Evolutionary conservation across 2,113 vertebrate species (phyloP).

Genomic region (Oncorhynchus tshawytscha): DNA sequence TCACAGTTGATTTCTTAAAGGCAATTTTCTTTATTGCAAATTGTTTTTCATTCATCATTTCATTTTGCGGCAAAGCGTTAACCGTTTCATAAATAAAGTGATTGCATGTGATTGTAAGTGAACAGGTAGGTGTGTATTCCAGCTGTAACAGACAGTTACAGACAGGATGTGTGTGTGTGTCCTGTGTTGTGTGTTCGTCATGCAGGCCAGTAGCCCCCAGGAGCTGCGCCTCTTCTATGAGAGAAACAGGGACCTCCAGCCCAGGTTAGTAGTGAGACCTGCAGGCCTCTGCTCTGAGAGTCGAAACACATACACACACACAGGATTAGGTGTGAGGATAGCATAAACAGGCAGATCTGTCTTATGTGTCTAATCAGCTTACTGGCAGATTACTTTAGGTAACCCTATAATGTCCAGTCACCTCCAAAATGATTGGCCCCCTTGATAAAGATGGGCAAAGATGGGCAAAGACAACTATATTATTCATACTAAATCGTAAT

Average conservation of each 20-base stretch:
- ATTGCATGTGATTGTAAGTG: background rate
- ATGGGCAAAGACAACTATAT: too few relatives aligned
- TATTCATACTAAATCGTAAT: too few relatives aligned
- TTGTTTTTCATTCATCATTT: too few relatives aligned
- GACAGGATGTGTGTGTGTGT: too few relatives aligned
- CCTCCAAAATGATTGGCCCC: too few relatives aligned
- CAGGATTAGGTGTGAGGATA: background rate
- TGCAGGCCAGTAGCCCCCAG: conserved; percentile 5
- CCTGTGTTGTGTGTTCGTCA: background rate
- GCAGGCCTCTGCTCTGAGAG: background rate
- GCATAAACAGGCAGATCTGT: background rate
- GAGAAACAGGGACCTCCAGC: background rate
- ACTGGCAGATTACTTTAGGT: background rate
- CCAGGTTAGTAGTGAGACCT: conserved; percentile 1
- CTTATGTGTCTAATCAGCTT: background rate
- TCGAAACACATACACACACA: background rate
- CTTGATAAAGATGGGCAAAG: too few relatives aligned
- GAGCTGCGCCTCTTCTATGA: conserved; percentile 9
- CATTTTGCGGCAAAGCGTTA: too few relatives aligned
- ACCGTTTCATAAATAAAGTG: background rate
- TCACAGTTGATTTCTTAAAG: too few relatives aligned
- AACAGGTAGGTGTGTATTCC: background rate
- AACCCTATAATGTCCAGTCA: background rate
- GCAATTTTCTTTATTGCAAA: too few relatives aligned
- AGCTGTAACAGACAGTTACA: background rate